Conservation (phyloP, 1,140 invertebrate genomes). For the Pseudomyrmex flavicornis region DNA sequence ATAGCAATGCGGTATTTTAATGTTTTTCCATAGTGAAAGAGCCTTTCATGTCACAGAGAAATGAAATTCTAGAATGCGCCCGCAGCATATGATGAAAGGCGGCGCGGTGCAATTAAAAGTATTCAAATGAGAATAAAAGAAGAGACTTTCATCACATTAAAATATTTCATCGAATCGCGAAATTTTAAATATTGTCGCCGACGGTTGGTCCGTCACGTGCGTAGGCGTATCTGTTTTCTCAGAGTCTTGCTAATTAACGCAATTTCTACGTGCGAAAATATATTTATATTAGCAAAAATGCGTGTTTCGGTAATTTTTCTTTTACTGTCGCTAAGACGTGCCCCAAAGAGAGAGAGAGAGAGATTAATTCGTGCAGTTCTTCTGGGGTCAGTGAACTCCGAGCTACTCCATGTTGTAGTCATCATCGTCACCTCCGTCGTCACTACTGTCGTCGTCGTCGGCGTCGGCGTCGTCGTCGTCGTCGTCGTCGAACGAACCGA, state of each 20-base stretch:
- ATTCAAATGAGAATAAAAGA: conserved; percentile 53
- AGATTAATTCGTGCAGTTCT: conserved; percentile 79
- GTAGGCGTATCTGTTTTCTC: background rate
- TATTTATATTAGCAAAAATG: background rate
- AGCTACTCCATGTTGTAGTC: conserved; percentile 67
- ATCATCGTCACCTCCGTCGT: conserved; percentile 49
- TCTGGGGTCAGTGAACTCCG: conserved; percentile 78
- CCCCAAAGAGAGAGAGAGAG: background rate
- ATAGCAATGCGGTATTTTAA: conserved; percentile 55
- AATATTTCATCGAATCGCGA: conserved; percentile 31
- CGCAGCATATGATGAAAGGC: conserved; percentile 48
- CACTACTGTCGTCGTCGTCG: conserved; percentile 9
- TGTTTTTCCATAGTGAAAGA: conserved; percentile 56
- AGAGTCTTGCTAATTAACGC: background rate
- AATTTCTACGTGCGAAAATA: background rate
- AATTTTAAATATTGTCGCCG: conserved; percentile 30
- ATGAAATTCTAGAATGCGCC: conserved; percentile 57
- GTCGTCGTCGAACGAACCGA: conserved; percentile 70
- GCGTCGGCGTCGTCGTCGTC: background rate
- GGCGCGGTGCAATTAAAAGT: conserved; percentile 57
- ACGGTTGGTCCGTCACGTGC: background rate
- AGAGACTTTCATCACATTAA: conserved; percentile 33
- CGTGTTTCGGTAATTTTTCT: background rate
- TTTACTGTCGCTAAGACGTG: background rate
- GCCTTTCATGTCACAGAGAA: conserved; percentile 53